A percentile compares a stretch with the other conserved stretches of the same genome.
Conservation (phyloP, 2,113 vertebrate genomes). For the Antechinus stuartii region DNA sequence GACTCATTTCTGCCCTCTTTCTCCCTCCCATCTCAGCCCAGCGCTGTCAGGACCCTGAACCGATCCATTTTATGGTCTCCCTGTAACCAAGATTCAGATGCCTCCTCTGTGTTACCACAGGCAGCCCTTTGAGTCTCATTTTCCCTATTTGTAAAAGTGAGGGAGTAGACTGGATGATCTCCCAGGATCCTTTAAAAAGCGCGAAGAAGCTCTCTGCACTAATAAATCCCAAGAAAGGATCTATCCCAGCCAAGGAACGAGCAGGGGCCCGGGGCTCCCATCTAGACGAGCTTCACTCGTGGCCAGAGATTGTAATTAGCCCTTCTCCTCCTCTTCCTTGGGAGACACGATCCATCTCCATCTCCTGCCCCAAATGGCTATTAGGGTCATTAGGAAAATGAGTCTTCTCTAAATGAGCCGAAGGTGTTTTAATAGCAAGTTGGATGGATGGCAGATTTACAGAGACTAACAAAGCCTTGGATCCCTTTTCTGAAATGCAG, state of each 20-base stretch:
- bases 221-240: not conserved
- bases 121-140: not conserved
- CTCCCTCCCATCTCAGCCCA: not conserved
- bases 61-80: not conserved
- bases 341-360: not conserved
- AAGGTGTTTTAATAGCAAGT: not conserved
- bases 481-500: conserved; percentile 20
- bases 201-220: not conserved
- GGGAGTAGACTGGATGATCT: not conserved
- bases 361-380: fast-evolving
- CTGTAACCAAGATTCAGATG: not conserved
- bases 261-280: not conserved
- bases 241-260: not conserved
- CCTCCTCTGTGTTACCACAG: not conserved
- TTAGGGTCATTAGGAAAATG: conserved; percentile 26
- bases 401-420: not conserved
- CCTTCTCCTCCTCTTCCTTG: not conserved
- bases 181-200: not conserved
- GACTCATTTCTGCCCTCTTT: not conserved
- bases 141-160: not conserved
- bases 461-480: not conserved
- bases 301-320: not conserved
- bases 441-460: not conserved
- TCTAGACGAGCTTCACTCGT: not conserved
- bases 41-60: not conserved